Evolutionary conservation across 64 coral and sea anemone genomes (phyloP).

Genomic region (Astreopora myriophthalma): DNA sequence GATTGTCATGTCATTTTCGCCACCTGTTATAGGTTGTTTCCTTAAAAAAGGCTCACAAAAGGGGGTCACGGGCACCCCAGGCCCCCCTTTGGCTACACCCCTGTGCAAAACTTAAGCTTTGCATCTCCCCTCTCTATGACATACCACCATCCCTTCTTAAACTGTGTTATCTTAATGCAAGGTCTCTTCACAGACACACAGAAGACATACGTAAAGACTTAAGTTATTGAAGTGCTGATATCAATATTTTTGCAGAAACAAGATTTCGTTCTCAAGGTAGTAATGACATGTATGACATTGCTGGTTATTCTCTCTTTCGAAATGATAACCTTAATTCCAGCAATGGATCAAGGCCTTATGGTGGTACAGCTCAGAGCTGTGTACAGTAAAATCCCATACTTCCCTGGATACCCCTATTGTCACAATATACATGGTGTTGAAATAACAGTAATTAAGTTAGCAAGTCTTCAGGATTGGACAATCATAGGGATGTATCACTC

Average conservation of each 20-base stretch:
- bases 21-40: no score
- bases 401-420: neutral
- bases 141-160: neutral
- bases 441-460: neutral
- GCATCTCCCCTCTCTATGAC: neutral
- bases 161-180: neutral
- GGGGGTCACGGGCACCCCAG: no score
- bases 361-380: neutral
- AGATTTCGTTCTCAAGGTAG: neutral
- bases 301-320: conserved; percentile 7
- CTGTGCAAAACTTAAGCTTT: neutral
- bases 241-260: neutral
- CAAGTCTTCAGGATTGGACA: neutral
- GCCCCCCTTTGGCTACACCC: no score
- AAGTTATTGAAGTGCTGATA: neutral
- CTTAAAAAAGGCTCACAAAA: no score
- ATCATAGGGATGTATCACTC: neutral
- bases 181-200: neutral
- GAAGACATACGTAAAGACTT: conserved; percentile 14
- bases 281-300: conserved; percentile 12
- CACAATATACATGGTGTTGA: neutral
- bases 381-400: neutral
- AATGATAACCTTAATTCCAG: neutral
- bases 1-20: no score
- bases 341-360: neutral